These are phyloP conservation scores for Drosophila merina DNA, from an alignment of 2,888 invertebrate species.

Conservation along the genomic window DNA sequence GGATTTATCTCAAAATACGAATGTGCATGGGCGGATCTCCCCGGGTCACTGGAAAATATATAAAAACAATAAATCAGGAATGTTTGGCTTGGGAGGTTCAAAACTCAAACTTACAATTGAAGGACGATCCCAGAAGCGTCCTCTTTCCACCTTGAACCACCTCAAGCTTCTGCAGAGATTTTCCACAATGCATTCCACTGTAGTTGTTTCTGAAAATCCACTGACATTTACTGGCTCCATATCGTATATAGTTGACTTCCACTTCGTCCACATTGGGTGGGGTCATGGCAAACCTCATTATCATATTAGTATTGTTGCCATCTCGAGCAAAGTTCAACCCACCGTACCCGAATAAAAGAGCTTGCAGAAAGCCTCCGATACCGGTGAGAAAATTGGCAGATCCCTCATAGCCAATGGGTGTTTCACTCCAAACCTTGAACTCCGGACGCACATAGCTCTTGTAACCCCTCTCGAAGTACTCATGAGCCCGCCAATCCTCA, in stretches of 20 bases:
- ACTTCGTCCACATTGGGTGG: conserved; percentile 55
- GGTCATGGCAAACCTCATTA: conserved; percentile 9
- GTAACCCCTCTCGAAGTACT: conserved; percentile 85
- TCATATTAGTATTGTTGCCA: conserved; percentile 32
- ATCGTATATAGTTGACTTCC: conserved; percentile 43
- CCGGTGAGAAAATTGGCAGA: conserved; percentile 87
- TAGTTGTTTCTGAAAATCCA: conserved; percentile 27
- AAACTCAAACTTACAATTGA: conserved; percentile 41
- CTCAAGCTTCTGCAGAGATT: conserved; percentile 23
- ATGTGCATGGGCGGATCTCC: conserved; percentile 44
- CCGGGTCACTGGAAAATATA: conserved; percentile 29
- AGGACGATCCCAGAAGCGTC: conserved; percentile 30
- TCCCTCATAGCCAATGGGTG: conserved; percentile 85
- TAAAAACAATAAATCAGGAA: background rate
- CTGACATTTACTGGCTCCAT: conserved; percentile 43
- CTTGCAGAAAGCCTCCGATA: conserved; percentile 87
- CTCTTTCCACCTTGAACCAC: conserved; percentile 38
- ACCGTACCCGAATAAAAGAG: conserved; percentile 86
- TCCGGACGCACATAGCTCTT: conserved; percentile 86
- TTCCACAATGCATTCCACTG: conserved; percentile 38
- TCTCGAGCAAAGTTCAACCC: conserved; percentile 85
- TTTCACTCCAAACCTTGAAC: conserved; percentile 87
- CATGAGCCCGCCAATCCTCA: conserved; percentile 83
- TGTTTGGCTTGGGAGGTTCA: background rate
- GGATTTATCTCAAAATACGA: conserved; percentile 26